Conservation (phyloP, 2,888 invertebrate genomes). For the Stenotaenia linearis region DNA sequence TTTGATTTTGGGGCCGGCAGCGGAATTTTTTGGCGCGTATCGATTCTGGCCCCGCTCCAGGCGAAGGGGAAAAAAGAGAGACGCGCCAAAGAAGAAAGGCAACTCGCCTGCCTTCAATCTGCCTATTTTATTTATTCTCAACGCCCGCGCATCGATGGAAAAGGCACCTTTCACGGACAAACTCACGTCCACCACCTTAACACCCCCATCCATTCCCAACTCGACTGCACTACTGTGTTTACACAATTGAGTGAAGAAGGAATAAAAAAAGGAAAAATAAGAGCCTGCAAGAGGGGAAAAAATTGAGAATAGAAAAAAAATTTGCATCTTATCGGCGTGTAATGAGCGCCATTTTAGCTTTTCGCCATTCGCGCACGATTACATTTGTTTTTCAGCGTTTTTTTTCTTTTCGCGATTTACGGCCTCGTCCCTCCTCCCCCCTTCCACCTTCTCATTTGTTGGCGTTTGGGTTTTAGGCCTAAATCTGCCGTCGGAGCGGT, state of each 20-base stretch:
- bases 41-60: conserved; percentile 27
- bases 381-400: conserved; percentile 24
- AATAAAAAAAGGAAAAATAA: not conserved
- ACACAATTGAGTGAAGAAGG: not conserved
- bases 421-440: not conserved
- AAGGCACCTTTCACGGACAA: conserved; percentile 12
- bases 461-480: not conserved
- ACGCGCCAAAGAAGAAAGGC: not conserved
- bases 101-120: conserved; percentile 13
- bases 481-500: not conserved
- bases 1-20: conserved; percentile 28
- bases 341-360: conserved; percentile 30
- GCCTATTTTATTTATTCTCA: conserved; percentile 14
- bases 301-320: conserved; percentile 6
- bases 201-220: not conserved
- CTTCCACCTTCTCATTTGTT: not conserved
- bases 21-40: conserved; percentile 30
- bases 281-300: not conserved
- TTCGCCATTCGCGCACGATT: conserved; percentile 21
- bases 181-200: conserved; percentile 17
- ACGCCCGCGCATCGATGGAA: not conserved
- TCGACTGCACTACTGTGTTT: not conserved
- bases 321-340: conserved; percentile 32
- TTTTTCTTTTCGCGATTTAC: conserved; percentile 15
- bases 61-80: not conserved